Percentiles rank a stretch among this genome's conserved stretches.
Conservation (phyloP, 2,888 invertebrate genomes). For the Germaria angustata region DNA sequence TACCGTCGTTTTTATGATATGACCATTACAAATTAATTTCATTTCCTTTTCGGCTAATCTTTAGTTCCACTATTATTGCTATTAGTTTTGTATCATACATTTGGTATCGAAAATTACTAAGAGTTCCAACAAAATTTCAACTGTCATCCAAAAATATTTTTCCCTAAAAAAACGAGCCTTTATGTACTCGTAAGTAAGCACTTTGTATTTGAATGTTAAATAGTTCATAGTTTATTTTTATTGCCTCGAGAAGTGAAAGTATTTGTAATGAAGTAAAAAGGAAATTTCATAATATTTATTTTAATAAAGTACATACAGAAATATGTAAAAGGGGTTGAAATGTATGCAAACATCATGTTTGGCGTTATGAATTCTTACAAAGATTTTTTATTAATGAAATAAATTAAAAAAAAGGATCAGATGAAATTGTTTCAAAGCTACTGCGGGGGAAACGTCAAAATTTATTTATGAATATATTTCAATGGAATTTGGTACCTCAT, state of each 20-base stretch:
- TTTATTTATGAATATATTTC: background rate
- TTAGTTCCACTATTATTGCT: background rate
- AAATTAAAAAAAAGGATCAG: background rate
- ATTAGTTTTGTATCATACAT: background rate
- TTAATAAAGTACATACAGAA: background rate
- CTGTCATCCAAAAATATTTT: background rate
- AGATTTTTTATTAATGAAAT: background rate
- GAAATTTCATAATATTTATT: slow-evolving; percentile 10
- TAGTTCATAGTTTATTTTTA: slow-evolving; percentile 2
- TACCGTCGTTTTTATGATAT: slow-evolving; percentile 16
- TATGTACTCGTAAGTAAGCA: background rate
- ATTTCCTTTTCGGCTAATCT: background rate
- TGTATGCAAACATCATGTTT: background rate
- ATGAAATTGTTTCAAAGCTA: background rate
- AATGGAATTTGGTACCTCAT: background rate
- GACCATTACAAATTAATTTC: slow-evolving; percentile 34
- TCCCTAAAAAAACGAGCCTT: background rate
- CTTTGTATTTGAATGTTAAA: background rate
- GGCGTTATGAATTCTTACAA: background rate
- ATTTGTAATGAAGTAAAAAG: background rate
- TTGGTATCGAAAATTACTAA: background rate
- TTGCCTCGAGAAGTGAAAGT: slow-evolving; percentile 37
- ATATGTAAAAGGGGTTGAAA: background rate
- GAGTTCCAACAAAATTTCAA: background rate
- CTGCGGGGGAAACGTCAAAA: background rate